These are phyloP conservation scores for Adelphocoris suturalis DNA, from an alignment of 2,888 invertebrate genomes.

Conservation along the genomic window DNA sequence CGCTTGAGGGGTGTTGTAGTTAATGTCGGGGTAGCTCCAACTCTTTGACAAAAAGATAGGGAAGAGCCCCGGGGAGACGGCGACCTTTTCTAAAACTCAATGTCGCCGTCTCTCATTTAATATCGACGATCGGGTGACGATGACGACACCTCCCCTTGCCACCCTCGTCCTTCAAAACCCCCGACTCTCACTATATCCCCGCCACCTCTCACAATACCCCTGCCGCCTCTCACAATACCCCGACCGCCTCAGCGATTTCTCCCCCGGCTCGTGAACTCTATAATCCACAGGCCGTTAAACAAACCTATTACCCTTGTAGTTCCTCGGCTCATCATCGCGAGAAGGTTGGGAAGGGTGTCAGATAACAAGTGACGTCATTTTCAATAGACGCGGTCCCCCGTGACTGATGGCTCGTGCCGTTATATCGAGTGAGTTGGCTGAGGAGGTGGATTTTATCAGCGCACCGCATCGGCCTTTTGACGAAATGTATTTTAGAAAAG, in stretches of 20 bases:
- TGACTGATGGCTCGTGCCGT: slow-evolving; percentile 33
- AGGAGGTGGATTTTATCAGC: slow-evolving; percentile 1
- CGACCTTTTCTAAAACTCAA: slow-evolving; percentile 59
- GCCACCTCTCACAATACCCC: too few species aligned
- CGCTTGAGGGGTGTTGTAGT: neutral
- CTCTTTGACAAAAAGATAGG: slow-evolving; percentile 27
- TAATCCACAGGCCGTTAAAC: slow-evolving; percentile 75
- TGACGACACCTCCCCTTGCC: neutral
- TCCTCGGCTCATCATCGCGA: slow-evolving; percentile 42
- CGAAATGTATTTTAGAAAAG: too few species aligned
- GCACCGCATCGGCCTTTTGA: neutral
- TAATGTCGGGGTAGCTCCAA: neutral
- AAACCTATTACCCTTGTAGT: slow-evolving; percentile 72
- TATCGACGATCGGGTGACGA: slow-evolving; percentile 48
- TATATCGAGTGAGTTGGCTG: neutral
- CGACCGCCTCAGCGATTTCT: neutral
- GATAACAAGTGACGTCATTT: slow-evolving; percentile 51
- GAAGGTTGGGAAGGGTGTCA: slow-evolving; percentile 36
- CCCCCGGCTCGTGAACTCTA: slow-evolving; percentile 52
- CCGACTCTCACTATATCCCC: too few species aligned
- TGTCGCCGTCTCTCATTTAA: slow-evolving; percentile 55
- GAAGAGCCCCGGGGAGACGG: slow-evolving; percentile 29
- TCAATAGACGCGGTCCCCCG: slow-evolving; percentile 31
- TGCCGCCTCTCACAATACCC: neutral
- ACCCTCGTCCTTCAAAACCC: neutral